Evolutionary conservation across 2,797 vertebrate genomes (phyloP).

Genomic region (Sarcophilus harrisii): DNA sequence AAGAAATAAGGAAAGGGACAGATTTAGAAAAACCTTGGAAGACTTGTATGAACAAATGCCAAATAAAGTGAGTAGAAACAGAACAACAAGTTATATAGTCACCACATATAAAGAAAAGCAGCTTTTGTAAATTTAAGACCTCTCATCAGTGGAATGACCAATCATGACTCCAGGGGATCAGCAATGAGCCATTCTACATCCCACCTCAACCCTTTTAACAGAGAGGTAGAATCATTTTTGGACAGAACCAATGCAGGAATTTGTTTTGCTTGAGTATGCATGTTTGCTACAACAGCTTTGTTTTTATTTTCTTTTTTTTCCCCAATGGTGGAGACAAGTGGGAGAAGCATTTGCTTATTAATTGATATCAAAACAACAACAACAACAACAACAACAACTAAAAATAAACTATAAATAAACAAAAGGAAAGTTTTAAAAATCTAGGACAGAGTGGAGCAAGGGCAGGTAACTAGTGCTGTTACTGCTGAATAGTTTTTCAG

Average conservation of each 20-base stretch:
- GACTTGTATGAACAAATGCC: background rate
- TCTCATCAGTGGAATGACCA: background rate
- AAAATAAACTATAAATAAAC: background rate
- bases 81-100: background rate
- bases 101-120: background rate
- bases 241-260: background rate
- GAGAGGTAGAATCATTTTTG: background rate
- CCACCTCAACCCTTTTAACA: background rate
- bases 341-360: background rate
- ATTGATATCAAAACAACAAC: background rate
- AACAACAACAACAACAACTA: background rate
- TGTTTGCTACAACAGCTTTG: background rate
- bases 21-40: background rate
- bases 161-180: background rate
- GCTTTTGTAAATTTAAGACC: background rate
- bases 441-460: background rate
- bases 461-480: background rate
- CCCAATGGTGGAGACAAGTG: background rate
- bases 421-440: background rate
- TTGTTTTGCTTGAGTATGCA: background rate
- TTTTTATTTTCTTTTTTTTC: background rate
- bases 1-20: background rate
- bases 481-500: background rate
- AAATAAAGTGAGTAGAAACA: background rate
- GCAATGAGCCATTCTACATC: background rate